Evolutionary conservation across 2,113 vertebrate species (phyloP).

Genomic region (Empidonax alnorum): DNA sequence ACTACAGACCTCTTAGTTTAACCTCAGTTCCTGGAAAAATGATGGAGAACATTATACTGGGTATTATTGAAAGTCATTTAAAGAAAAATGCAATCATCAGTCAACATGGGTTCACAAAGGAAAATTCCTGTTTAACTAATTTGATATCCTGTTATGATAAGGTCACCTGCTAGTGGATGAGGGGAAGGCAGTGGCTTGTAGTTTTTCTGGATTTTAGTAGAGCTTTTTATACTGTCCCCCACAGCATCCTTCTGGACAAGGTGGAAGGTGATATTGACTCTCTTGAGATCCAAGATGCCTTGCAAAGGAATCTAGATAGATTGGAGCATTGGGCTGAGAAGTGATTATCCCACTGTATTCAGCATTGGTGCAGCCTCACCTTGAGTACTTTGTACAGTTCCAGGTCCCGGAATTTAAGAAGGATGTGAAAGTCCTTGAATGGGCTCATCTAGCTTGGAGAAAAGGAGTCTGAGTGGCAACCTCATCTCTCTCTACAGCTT

Average conservation of each 20-base stretch:
- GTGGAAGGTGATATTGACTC: neutral
- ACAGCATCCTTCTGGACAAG: neutral
- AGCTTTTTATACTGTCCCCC: neutral
- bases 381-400: neutral
- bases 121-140: neutral
- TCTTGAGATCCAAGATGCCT: fast-evolving
- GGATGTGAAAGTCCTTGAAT: neutral
- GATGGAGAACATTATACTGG: neutral
- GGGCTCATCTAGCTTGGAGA: neutral
- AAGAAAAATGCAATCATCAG: neutral
- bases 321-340: neutral
- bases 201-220: neutral
- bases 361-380: neutral
- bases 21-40: neutral
- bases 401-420: neutral
- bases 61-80: neutral
- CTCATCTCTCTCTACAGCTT: neutral
- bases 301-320: neutral
- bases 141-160: neutral
- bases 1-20: neutral
- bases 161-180: neutral
- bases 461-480: neutral
- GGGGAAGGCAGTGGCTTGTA: neutral
- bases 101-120: neutral
- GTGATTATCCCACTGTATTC: neutral